Evolutionary conservation across 2,797 vertebrate genomes (phyloP).

Genomic region (Synanceia verrucosa): DNA sequence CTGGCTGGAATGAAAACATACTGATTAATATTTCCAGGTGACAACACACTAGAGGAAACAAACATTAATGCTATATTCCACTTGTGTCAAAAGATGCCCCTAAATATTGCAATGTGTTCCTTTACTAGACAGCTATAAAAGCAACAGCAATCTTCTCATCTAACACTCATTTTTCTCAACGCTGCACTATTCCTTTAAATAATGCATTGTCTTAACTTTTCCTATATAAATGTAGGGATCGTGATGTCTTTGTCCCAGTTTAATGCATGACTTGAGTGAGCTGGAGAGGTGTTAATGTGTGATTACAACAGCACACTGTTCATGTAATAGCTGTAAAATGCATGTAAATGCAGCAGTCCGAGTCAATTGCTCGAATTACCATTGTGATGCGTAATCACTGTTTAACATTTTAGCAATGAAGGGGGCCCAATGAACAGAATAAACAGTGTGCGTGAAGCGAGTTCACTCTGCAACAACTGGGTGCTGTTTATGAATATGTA

Average conservation of each 20-base stretch:
- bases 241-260: background rate
- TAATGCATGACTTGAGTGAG: background rate
- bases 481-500: slow-evolving; percentile 80
- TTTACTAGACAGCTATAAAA: background rate
- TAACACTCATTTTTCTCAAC: background rate
- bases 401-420: slow-evolving; percentile 64
- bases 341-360: slow-evolving; percentile 38
- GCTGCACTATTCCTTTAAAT: background rate
- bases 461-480: slow-evolving; percentile 71
- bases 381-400: slow-evolving; percentile 38
- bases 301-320: slow-evolving; percentile 3
- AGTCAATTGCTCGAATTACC: slow-evolving; percentile 22
- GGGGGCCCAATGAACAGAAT: slow-evolving; percentile 61
- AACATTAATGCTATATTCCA: too few species aligned
- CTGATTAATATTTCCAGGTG: too few species aligned
- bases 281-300: slow-evolving; percentile 1
- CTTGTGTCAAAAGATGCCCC: too few species aligned
- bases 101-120: too few species aligned
- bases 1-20: too few species aligned
- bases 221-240: background rate
- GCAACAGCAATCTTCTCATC: background rate
- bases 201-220: background rate
- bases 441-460: slow-evolving; percentile 66
- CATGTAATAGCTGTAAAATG: slow-evolving; percentile 4
- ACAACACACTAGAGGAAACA: too few species aligned